These are phyloP conservation scores for Sesia apiformis DNA, from an alignment of 2,888 invertebrate species.

Conservation along the genomic window DNA sequence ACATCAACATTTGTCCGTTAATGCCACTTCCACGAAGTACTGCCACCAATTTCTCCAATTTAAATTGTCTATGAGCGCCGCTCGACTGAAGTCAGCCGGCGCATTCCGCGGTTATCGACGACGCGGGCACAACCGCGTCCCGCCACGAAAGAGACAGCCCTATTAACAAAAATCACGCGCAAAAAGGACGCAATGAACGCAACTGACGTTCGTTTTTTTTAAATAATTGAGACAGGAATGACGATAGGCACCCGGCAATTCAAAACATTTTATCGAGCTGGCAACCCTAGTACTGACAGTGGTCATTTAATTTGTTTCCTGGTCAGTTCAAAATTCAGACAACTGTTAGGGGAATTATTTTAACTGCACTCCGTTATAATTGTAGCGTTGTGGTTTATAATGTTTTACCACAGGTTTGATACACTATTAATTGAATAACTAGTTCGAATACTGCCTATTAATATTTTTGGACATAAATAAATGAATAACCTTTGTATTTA, in stretches of 20 bases:
- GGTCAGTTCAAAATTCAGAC: conserved; percentile 26
- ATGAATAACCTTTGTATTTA: too few species aligned
- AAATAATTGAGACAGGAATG: conserved; percentile 70
- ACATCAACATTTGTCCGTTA: conserved; percentile 4
- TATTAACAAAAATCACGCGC: conserved; percentile 33
- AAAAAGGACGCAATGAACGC: conserved; percentile 44
- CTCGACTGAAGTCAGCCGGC: conserved; percentile 70
- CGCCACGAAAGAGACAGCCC: conserved; percentile 32
- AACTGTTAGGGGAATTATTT: too few species aligned
- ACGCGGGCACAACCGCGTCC: conserved; percentile 50
- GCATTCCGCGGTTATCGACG: conserved; percentile 67
- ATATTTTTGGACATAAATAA: too few species aligned
- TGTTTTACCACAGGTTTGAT: too few species aligned
- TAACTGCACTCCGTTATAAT: too few species aligned
- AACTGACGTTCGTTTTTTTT: conserved; percentile 59
- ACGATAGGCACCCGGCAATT: conserved; percentile 66
- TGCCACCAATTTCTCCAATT: conserved; percentile 69
- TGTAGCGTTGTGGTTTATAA: too few species aligned
- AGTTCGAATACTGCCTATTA: too few species aligned
- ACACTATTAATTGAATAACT: too few species aligned
- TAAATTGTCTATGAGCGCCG: conserved; percentile 71
- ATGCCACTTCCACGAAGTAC: conserved; percentile 42
- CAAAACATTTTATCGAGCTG: conserved; percentile 60
- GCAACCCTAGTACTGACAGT: conserved; percentile 57
- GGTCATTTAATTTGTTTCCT: conserved; percentile 60